Conservation (phyloP, 2,797 vertebrate genomes). For the Tragopan temminckii region DNA sequence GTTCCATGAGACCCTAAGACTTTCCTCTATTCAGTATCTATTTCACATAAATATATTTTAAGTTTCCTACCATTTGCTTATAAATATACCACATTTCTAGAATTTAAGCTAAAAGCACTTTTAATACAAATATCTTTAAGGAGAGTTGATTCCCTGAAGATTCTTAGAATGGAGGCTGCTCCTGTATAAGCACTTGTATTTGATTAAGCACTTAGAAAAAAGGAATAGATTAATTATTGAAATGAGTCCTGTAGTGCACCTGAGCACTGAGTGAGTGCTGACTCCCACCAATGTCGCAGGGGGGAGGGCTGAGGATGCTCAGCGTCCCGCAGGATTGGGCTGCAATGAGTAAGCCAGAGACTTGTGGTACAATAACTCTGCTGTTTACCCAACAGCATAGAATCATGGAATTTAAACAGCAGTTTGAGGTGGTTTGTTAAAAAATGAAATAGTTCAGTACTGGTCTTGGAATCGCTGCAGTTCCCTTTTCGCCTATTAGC, state of each 20-base stretch:
- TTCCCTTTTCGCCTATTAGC: constrained; percentile 14
- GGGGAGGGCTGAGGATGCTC: background rate
- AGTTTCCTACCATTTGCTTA: constrained; percentile 32
- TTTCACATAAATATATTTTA: constrained; percentile 18
- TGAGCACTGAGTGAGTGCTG: constrained; percentile 31
- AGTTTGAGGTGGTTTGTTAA: background rate
- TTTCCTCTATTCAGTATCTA: background rate
- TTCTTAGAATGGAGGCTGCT: background rate
- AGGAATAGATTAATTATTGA: constrained; percentile 60
- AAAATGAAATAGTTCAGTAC: background rate
- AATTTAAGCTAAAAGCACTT: constrained; percentile 44
- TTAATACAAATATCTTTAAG: constrained; percentile 34
- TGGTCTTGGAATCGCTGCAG: constrained; percentile 13
- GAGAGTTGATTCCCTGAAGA: constrained; percentile 19
- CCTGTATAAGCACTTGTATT: constrained; percentile 38
- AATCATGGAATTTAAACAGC: background rate
- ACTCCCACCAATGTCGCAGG: background rate
- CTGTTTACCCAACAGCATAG: background rate
- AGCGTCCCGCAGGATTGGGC: background rate
- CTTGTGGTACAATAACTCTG: background rate
- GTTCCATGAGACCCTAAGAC: background rate
- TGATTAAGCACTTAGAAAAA: constrained; percentile 45
- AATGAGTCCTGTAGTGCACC: constrained; percentile 49
- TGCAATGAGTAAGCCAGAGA: background rate
- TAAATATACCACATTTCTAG: constrained; percentile 5